Percentiles rank a stretch among this genome's conserved stretches.
phyloP scores from a whole-genome alignment of 1,140 invertebrate species.

The Zaprionus nigranus region DNA sequence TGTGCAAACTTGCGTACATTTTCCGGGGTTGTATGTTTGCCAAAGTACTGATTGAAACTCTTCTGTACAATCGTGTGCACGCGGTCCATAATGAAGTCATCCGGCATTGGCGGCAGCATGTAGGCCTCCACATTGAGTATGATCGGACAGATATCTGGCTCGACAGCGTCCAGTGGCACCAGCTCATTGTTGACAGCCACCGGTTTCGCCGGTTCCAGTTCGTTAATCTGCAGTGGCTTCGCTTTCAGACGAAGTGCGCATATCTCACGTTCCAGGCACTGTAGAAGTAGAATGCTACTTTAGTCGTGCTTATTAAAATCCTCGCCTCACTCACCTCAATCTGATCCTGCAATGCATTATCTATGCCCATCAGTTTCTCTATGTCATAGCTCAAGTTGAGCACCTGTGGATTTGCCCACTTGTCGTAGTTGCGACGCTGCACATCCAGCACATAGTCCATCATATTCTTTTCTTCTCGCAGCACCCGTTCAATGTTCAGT shows the following conservation, averaged over 20 bases:
- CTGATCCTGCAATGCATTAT: slow-evolving; percentile 77
- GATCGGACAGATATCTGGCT: slow-evolving; percentile 51
- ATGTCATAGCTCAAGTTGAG: slow-evolving; percentile 82
- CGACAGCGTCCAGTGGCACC: not conserved
- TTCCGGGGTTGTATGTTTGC: slow-evolving; percentile 59
- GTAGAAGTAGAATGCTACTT: not conserved
- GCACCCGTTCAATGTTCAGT: slow-evolving; percentile 85
- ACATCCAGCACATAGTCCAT: slow-evolving; percentile 83
- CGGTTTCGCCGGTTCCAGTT: slow-evolving; percentile 19
- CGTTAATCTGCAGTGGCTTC: slow-evolving; percentile 75
- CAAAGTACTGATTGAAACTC: slow-evolving; percentile 64
- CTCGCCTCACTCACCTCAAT: slow-evolving; percentile 70
- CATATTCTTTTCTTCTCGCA: slow-evolving; percentile 86
- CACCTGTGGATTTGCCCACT: slow-evolving; percentile 64
- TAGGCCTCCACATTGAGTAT: slow-evolving; percentile 68
- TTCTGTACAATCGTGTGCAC: slow-evolving; percentile 75
- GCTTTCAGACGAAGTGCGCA: slow-evolving; percentile 75
- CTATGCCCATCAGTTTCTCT: slow-evolving; percentile 77
- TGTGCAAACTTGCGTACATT: slow-evolving; percentile 67
- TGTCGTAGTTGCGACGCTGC: slow-evolving; percentile 82
- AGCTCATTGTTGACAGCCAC: slow-evolving; percentile 44
- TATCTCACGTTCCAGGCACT: slow-evolving; percentile 80
- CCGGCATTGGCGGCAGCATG: slow-evolving; percentile 64
- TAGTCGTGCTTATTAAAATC: too few relatives aligned
- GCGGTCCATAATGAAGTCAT: slow-evolving; percentile 75